These are phyloP conservation scores for Dipodomys stephensi DNA, from an alignment of 2,113 vertebrate species.

Conservation along the genomic window DNA sequence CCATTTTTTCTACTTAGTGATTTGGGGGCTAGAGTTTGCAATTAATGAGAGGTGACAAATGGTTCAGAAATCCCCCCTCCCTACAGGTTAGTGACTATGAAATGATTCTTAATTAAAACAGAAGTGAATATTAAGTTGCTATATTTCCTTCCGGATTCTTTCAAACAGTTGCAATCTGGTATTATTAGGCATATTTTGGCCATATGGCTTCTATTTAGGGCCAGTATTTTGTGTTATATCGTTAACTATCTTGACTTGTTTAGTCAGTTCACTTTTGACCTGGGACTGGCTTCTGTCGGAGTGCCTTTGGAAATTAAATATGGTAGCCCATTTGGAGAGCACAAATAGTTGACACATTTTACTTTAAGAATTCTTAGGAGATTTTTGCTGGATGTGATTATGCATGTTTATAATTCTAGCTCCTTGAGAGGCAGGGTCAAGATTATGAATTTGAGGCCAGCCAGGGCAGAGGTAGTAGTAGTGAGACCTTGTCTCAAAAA, in stretches of 20 bases:
- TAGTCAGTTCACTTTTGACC: slow-evolving; percentile 58
- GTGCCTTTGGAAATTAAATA: background rate
- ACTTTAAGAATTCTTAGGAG: slow-evolving; percentile 1
- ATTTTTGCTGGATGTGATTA: no score
- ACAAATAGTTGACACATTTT: slow-evolving; percentile 33
- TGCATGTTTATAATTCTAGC: no score
- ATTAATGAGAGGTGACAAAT: slow-evolving; percentile 81
- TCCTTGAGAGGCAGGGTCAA: no score
- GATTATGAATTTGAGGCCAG: no score
- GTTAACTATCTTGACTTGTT: slow-evolving; percentile 56
- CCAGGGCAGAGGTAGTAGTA: no score
- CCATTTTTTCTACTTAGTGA: background rate
- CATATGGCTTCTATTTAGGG: slow-evolving; percentile 51
- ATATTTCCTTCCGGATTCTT: slow-evolving; percentile 68
- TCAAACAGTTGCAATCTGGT: slow-evolving; percentile 40
- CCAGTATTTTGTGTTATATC: slow-evolving; percentile 13
- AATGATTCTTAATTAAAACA: slow-evolving; percentile 73
- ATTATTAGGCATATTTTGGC: slow-evolving; percentile 37
- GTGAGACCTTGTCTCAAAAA: no score
- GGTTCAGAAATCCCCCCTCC: background rate
- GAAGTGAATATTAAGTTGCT: slow-evolving; percentile 74
- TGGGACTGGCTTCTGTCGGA: background rate
- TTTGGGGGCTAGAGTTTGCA: slow-evolving; percentile 56
- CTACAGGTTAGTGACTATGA: slow-evolving; percentile 59
- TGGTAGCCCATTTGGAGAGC: background rate